A percentile compares a stretch with the other conserved stretches of the same genome.
phyloP scores from a whole-genome alignment of 2,113 vertebrate genomes.

The Daboia siamensis region DNA sequence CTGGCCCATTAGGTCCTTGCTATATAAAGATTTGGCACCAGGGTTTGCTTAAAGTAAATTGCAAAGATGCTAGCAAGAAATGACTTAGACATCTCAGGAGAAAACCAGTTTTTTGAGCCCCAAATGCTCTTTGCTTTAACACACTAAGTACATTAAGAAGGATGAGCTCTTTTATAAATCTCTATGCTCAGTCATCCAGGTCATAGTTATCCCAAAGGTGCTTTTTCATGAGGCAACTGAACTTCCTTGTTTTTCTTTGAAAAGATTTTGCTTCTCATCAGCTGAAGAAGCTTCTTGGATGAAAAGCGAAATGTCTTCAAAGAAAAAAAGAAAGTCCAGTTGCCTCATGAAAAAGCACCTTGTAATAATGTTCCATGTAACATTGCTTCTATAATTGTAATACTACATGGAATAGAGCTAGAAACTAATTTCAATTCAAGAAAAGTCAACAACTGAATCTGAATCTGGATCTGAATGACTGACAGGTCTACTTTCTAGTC shows the following conservation, averaged over 20 bases:
- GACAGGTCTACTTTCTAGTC: neutral
- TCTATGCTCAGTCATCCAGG: too few species aligned
- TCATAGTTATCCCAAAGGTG: too few species aligned
- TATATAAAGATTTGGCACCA: neutral
- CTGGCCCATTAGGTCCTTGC: neutral
- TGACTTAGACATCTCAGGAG: neutral
- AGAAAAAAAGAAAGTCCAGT: too few species aligned
- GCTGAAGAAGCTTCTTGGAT: too few species aligned
- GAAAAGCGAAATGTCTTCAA: too few species aligned
- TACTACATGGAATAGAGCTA: neutral
- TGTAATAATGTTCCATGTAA: neutral
- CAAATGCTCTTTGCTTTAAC: neutral
- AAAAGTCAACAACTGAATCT: neutral
- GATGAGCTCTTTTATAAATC: neutral
- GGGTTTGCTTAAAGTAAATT: neutral
- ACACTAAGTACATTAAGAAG: neutral
- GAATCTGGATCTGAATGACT: neutral
- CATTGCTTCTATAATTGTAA: neutral
- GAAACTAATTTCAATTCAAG: neutral
- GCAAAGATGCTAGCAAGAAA: neutral
- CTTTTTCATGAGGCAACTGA: too few species aligned
- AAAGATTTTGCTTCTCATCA: too few species aligned
- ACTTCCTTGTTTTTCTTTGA: too few species aligned
- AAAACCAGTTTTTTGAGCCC: neutral
- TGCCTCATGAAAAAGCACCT: too few species aligned